phyloP scores from a whole-genome alignment of 2,797 vertebrate species.

The Sitta carolinensis region DNA sequence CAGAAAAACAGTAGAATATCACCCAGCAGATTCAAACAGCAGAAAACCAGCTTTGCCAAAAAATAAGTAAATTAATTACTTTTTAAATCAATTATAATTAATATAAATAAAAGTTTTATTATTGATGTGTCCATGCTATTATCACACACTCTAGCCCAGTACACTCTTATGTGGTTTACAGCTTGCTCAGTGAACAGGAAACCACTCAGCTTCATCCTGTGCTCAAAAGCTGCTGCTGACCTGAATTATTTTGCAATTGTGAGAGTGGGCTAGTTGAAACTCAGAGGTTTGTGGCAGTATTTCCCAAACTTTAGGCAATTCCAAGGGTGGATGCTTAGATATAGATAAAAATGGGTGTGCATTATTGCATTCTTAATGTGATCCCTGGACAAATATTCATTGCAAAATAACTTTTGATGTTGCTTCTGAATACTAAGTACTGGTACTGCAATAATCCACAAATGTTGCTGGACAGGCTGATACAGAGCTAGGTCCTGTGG shows the following conservation, averaged over 20 bases:
- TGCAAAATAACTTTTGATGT: not conserved
- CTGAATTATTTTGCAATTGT: not conserved
- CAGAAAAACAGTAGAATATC: slow-evolving; percentile 27
- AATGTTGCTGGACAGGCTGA: not conserved
- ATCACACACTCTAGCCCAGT: not conserved
- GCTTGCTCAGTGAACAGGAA: slow-evolving; percentile 5
- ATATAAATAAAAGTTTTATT: not conserved
- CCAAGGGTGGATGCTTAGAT: not conserved
- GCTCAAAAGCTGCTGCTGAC: not conserved
- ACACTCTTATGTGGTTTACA: not conserved
- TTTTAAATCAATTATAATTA: slow-evolving; percentile 18
- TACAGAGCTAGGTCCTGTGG: not conserved
- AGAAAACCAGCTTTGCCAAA: slow-evolving; percentile 51
- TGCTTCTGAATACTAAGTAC: not conserved
- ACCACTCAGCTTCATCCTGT: not conserved
- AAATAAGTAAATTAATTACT: slow-evolving; percentile 57
- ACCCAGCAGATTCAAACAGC: slow-evolving; percentile 10
- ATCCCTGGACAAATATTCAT: not conserved
- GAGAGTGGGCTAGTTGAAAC: not conserved
- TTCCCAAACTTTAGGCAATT: not conserved
- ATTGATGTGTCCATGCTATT: not conserved
- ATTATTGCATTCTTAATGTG: not conserved
- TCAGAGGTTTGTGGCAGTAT: not conserved
- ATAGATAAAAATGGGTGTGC: not conserved
- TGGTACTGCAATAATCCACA: not conserved